phyloP scores from a whole-genome alignment of 1,140 invertebrate genomes.

The Drosophila pseudoananassae region DNA sequence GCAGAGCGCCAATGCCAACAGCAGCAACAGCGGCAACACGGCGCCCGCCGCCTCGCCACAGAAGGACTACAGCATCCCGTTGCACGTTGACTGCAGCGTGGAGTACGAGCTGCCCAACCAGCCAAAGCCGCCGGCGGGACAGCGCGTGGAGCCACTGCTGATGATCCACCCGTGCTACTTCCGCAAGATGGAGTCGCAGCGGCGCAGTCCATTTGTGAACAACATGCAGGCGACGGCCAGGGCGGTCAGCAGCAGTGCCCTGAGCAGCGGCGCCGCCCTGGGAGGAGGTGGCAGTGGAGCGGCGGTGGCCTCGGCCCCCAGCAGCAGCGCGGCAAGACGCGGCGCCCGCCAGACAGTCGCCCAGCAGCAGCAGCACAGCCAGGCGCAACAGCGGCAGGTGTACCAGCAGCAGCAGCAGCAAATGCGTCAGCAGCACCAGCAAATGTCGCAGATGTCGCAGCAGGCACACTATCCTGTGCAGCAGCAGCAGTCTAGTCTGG shows the following conservation, averaged over 20 bases:
- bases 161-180: conserved; percentile 95
- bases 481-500: conserved; percentile 67
- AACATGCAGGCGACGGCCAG: conserved; percentile 85
- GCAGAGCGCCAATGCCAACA: conserved; percentile 36
- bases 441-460: conserved; percentile 84
- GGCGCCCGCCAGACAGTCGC: conserved; percentile 45
- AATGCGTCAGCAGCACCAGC: conserved; percentile 72
- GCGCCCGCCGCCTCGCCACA: conserved; percentile 29
- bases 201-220: conserved; percentile 90
- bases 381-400: conserved; percentile 51
- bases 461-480: conserved; percentile 83
- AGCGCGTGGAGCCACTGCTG: conserved; percentile 89
- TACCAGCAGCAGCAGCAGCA: conserved; percentile 66
- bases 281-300: conserved; percentile 40
- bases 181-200: conserved; percentile 90
- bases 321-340: conserved; percentile 56
- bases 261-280: conserved; percentile 66
- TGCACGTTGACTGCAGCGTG: conserved; percentile 93
- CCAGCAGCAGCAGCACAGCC: conserved; percentile 72
- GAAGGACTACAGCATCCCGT: conserved; percentile 91
- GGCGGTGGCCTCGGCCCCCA: conserved; percentile 54
- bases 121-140: conserved; percentile 91
- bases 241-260: conserved; percentile 51
- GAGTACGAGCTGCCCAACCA: conserved; percentile 93
- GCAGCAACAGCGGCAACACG: conserved; percentile 35